These are phyloP conservation scores for Lypha dubia DNA, from an alignment of 2,888 invertebrate species.

Conservation along the genomic window DNA sequence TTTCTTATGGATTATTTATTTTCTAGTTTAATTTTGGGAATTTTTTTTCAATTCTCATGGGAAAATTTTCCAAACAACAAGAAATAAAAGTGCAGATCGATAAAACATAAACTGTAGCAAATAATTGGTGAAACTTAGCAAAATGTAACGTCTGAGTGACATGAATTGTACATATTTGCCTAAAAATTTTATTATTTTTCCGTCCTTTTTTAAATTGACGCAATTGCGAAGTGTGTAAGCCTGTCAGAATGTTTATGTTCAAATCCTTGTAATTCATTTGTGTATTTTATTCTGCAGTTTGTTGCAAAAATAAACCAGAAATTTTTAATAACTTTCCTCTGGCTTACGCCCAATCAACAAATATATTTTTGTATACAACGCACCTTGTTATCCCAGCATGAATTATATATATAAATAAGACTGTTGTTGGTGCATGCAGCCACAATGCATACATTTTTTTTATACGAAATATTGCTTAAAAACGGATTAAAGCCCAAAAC, in stretches of 20 bases:
- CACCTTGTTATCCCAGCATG: constrained; percentile 14
- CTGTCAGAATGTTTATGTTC: not conserved
- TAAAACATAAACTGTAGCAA: too few species aligned
- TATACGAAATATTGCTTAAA: constrained; percentile 29
- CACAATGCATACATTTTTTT: not conserved
- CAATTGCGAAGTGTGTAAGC: not conserved
- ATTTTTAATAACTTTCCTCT: constrained; percentile 5
- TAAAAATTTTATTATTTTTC: too few species aligned
- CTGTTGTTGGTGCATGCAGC: not conserved
- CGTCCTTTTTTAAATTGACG: too few species aligned
- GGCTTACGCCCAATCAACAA: constrained; percentile 8
- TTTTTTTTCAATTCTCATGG: too few species aligned
- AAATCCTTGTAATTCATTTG: not conserved
- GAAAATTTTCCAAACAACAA: too few species aligned
- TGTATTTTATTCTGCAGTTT: not conserved
- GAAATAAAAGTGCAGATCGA: too few species aligned
- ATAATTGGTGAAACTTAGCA: too few species aligned
- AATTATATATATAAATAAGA: constrained; percentile 2
- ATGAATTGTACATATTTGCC: too few species aligned
- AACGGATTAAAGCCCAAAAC: constrained; percentile 52
- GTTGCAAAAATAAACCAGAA: not conserved
- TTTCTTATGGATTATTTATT: too few species aligned
- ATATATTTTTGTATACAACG: not conserved
- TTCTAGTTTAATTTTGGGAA: too few species aligned
- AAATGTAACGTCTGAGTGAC: too few species aligned